A percentile compares a stretch with the other conserved stretches of the same genome.
Evolutionary conservation across 2,888 invertebrate genomes (phyloP).

Genomic region (Parnassius glacialis): DNA sequence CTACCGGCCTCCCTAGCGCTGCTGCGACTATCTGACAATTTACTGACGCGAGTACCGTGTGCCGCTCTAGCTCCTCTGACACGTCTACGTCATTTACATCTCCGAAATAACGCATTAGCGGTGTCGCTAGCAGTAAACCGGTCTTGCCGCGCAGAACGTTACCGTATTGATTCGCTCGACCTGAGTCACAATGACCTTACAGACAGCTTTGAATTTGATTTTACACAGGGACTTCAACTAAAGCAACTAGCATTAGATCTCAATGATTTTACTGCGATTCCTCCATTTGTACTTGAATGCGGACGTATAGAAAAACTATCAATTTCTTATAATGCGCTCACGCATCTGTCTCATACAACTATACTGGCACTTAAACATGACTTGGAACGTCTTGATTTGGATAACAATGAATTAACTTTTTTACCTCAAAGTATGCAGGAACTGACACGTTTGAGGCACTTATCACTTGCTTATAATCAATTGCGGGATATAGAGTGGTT

Average conservation of each 20-base stretch:
- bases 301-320: slow-evolving; percentile 86
- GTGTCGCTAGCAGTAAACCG: slow-evolving; percentile 36
- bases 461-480: slow-evolving; percentile 89
- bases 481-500: slow-evolving; percentile 76
- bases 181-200: slow-evolving; percentile 88
- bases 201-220: slow-evolving; percentile 81
- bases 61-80: slow-evolving; percentile 75
- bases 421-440: slow-evolving; percentile 83
- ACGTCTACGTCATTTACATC: slow-evolving; percentile 83
- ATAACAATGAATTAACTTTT: slow-evolving; percentile 84
- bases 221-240: slow-evolving; percentile 84
- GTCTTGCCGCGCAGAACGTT: slow-evolving; percentile 56
- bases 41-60: slow-evolving; percentile 82
- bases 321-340: slow-evolving; percentile 86
- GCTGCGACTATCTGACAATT: slow-evolving; percentile 84
- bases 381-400: slow-evolving; percentile 88
- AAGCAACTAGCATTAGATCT: slow-evolving; percentile 88
- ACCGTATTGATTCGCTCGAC: slow-evolving; percentile 87
- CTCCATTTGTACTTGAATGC: slow-evolving; percentile 82
- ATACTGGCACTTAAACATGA: slow-evolving; percentile 84
- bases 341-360: slow-evolving; percentile 82
- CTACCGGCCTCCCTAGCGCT: slow-evolving; percentile 83
- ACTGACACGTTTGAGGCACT: slow-evolving; percentile 83
- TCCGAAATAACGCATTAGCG: slow-evolving; percentile 67
- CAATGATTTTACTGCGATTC: slow-evolving; percentile 85